A percentile compares a stretch with the other conserved stretches of the same genome.
phyloP scores from a whole-genome alignment of 92 coral and sea anemone genomes.

The Actinostola sp. region DNA sequence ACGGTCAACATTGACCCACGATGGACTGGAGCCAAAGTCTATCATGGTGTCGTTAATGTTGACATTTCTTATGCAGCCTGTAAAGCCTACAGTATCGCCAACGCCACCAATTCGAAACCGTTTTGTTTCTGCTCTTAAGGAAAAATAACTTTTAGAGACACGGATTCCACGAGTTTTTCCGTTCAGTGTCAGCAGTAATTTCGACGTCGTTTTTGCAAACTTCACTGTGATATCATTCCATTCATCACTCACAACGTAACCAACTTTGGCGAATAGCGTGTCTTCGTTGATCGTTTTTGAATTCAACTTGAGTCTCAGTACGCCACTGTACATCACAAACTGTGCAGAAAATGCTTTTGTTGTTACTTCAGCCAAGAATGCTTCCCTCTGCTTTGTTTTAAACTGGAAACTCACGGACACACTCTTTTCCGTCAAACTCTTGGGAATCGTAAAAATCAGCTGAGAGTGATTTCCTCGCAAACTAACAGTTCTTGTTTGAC shows the following conservation, averaged over 20 bases:
- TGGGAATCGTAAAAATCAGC: not conserved
- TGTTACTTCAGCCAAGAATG: conserved; percentile 13
- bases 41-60: not conserved
- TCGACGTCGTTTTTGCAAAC: not conserved
- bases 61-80: conserved; percentile 15
- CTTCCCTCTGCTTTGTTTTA: conserved; percentile 2
- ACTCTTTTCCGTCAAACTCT: not conserved
- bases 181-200: not conserved
- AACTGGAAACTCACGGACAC: conserved; percentile 3
- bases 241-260: not conserved
- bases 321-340: not conserved
- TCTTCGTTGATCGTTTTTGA: not conserved
- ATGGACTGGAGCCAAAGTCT: not conserved
- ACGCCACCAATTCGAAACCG: not conserved
- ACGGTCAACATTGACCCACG: not conserved
- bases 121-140: not conserved
- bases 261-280: not conserved
- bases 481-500: not conserved
- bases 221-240: conserved; percentile 8
- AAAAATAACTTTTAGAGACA: not conserved
- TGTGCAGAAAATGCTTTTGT: not conserved
- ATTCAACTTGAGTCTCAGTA: not conserved
- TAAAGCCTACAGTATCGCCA: not conserved
- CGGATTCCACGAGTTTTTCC: not conserved
- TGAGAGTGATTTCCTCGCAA: not conserved